Conservation (phyloP, 2,113 vertebrate genomes). For the Typhlomys cinereus region DNA sequence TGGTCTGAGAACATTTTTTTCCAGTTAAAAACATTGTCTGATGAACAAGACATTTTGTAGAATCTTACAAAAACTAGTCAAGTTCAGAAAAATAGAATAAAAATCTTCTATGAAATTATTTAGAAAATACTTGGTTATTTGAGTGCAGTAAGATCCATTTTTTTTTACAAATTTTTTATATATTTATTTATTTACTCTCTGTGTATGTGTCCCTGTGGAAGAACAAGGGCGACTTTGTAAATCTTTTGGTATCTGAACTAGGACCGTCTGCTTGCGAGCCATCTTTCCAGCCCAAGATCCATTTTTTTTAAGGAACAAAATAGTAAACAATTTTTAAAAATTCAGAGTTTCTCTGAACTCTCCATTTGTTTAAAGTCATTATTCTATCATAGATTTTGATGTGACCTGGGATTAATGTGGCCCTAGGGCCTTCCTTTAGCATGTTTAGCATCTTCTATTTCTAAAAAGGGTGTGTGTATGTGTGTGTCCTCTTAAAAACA, state of each 20-base stretch:
- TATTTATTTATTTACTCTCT: too few relatives aligned
- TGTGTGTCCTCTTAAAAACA: slow-evolving; percentile 12
- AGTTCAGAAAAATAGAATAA: not conserved
- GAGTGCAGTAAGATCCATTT: not conserved
- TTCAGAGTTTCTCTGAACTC: slow-evolving; percentile 29
- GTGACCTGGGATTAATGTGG: not conserved
- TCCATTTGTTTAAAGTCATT: slow-evolving; percentile 4
- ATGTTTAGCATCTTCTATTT: not conserved
- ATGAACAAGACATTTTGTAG: not conserved
- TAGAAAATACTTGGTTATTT: not conserved
- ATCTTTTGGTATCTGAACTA: too few relatives aligned
- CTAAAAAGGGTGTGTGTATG: too few relatives aligned
- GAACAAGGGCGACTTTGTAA: too few relatives aligned
- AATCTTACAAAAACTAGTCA: not conserved
- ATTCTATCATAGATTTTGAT: not conserved
- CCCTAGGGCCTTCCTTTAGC: not conserved
- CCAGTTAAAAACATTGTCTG: not conserved
- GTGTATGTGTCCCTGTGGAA: too few relatives aligned
- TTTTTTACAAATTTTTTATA: too few relatives aligned
- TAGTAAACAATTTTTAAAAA: slow-evolving; percentile 41
- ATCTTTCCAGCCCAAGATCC: too few relatives aligned
- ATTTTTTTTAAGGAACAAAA: slow-evolving; percentile 35
- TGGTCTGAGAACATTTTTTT: slow-evolving; percentile 23
- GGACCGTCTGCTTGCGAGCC: too few relatives aligned
- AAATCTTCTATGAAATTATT: not conserved